These are phyloP conservation scores for Tricholauxania praeusta DNA, from an alignment of 2,888 invertebrate species.

Conservation along the genomic window DNA sequence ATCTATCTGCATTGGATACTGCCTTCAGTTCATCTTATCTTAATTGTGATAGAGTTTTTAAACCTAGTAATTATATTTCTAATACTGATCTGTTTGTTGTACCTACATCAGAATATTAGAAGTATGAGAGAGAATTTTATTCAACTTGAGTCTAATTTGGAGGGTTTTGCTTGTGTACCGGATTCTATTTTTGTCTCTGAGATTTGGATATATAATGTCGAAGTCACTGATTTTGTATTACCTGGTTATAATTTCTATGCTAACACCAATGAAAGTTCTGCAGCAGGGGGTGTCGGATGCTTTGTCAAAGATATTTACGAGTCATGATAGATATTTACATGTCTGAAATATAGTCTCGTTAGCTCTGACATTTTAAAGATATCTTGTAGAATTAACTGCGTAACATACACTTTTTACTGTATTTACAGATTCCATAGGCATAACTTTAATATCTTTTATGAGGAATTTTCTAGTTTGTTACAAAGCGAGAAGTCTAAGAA, in stretches of 20 bases:
- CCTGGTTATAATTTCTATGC: neutral
- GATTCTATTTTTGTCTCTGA: neutral
- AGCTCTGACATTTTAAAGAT: too few relatives aligned
- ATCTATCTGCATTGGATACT: neutral
- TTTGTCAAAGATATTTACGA: too few relatives aligned
- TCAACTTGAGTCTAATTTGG: slow-evolving; percentile 4
- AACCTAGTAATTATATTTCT: neutral
- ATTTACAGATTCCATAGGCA: too few relatives aligned
- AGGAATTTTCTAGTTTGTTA: too few relatives aligned
- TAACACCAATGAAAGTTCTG: neutral
- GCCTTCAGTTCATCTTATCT: too few relatives aligned
- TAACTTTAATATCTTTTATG: too few relatives aligned
- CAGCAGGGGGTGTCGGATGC: too few relatives aligned
- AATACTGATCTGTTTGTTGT: neutral
- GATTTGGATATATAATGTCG: neutral
- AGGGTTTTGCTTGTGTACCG: neutral
- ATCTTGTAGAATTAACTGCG: too few relatives aligned
- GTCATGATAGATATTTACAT: too few relatives aligned
- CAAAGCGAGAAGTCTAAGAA: too few relatives aligned
- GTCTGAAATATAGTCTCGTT: too few relatives aligned
- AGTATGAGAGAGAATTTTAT: neutral
- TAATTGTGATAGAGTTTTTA: slow-evolving; percentile 5
- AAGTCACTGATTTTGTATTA: neutral
- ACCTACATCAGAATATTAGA: neutral
- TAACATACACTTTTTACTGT: too few relatives aligned